phyloP scores from a whole-genome alignment of 2,888 invertebrate species.

The Coleophora flavipennella region DNA sequence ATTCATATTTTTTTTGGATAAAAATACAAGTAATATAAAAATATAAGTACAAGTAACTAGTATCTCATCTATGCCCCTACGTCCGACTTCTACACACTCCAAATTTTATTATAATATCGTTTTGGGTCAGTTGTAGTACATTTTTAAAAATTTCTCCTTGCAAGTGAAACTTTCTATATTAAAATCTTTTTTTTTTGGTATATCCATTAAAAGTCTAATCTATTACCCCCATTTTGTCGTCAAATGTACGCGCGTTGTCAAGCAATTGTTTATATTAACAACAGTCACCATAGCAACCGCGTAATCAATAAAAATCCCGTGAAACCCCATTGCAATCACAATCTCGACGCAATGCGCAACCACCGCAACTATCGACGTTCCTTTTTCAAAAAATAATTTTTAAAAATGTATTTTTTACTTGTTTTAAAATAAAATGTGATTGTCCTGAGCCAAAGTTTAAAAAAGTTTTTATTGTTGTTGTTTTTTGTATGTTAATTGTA shows the following conservation, averaged over 20 bases:
- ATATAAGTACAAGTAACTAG: too few relatives aligned
- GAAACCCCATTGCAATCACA: slow-evolving; percentile 27
- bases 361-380: slow-evolving; percentile 24
- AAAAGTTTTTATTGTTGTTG: background rate
- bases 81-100: too few relatives aligned
- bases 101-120: too few relatives aligned
- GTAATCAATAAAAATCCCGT: slow-evolving; percentile 44
- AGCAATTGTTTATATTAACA: slow-evolving; percentile 40
- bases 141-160: too few relatives aligned
- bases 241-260: slow-evolving; percentile 16
- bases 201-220: too few relatives aligned
- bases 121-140: too few relatives aligned
- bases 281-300: slow-evolving; percentile 46
- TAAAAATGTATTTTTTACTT: slow-evolving; percentile 28
- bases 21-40: too few relatives aligned
- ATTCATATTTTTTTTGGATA: too few relatives aligned
- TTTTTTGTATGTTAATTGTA: slow-evolving; percentile 15
- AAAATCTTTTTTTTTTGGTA: too few relatives aligned
- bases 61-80: too few relatives aligned
- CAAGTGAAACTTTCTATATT: too few relatives aligned
- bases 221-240: background rate
- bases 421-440: slow-evolving; percentile 27
- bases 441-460: slow-evolving; percentile 9
- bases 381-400: slow-evolving; percentile 9
- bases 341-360: slow-evolving; percentile 51